Conservation (phyloP, 1,140 invertebrate species). For the Heliothis virescens region DNA sequence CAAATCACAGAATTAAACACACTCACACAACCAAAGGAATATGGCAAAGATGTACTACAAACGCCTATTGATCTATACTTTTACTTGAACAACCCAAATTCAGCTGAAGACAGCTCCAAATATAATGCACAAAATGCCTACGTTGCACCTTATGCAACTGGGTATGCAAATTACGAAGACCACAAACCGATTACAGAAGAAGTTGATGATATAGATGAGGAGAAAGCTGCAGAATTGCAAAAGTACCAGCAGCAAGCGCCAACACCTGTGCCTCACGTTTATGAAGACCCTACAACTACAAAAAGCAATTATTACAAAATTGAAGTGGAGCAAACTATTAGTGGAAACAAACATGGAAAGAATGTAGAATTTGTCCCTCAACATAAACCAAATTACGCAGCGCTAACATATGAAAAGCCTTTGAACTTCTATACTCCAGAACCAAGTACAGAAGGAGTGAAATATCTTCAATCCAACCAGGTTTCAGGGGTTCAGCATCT, state of each 20-base stretch:
- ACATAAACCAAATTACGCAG: constrained; percentile 52
- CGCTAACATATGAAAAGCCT: constrained; percentile 44
- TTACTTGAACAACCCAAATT: constrained; percentile 67
- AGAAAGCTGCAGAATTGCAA: constrained; percentile 52
- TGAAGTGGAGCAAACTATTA: constrained; percentile 74
- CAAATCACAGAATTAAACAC: constrained; percentile 72
- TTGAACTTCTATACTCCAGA: constrained; percentile 1
- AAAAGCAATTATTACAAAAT: constrained; percentile 79
- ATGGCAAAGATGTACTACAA: constrained; percentile 56
- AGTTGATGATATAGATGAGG: constrained; percentile 77
- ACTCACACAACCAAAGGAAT: constrained; percentile 59
- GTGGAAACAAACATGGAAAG: constrained; percentile 53
- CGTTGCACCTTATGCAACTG: constrained; percentile 7
- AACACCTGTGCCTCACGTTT: constrained; percentile 53
- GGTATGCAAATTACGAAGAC: constrained; percentile 62
- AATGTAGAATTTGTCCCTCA: constrained; percentile 24
- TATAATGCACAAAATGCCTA: constrained; percentile 13
- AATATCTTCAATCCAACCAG: constrained; percentile 53
- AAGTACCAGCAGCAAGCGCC: constrained; percentile 49
- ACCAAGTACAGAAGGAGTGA: constrained; percentile 20
- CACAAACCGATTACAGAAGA: constrained; percentile 82
- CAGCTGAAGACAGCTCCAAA: constrained; percentile 38
- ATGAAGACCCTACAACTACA: constrained; percentile 64
- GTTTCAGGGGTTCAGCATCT: constrained; percentile 74
- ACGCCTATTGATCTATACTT: constrained; percentile 73